Conservation (phyloP, 2,888 invertebrate species). For the Harpalus rubripes region DNA sequence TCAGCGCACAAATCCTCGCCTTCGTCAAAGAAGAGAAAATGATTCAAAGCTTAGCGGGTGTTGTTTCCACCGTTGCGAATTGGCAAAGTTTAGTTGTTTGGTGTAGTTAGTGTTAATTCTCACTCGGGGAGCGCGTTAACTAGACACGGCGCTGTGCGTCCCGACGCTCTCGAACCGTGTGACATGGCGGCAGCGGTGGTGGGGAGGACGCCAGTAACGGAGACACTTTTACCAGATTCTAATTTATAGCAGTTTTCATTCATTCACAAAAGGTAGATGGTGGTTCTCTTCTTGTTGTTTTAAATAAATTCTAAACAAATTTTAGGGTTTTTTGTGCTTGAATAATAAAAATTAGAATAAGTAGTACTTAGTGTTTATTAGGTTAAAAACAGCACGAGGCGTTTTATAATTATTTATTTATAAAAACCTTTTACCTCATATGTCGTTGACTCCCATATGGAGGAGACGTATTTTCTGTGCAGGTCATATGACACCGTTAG, state of each 20-base stretch:
- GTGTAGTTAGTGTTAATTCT: constrained; percentile 62
- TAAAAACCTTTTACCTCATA: too few species aligned
- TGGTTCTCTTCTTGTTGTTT: neutral
- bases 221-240: constrained; percentile 57
- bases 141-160: constrained; percentile 40
- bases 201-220: neutral
- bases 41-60: constrained; percentile 50
- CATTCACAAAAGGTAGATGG: constrained; percentile 16
- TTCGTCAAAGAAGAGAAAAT: constrained; percentile 48
- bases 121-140: constrained; percentile 52
- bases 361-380: neutral
- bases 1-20: constrained; percentile 30
- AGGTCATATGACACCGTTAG: too few species aligned
- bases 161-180: constrained; percentile 5
- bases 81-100: constrained; percentile 59
- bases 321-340: neutral
- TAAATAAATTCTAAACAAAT: neutral
- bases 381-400: too few species aligned
- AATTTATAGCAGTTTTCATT: constrained; percentile 46
- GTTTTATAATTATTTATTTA: too few species aligned
- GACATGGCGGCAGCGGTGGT: neutral
- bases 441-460: too few species aligned
- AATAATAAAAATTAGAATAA: neutral
- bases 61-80: constrained; percentile 36
- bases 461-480: too few species aligned